A percentile compares a stretch with the other conserved stretches of the same genome.
Conservation (phyloP, 1,140 invertebrate genomes). For the Panagrolaimus sp. region DNA sequence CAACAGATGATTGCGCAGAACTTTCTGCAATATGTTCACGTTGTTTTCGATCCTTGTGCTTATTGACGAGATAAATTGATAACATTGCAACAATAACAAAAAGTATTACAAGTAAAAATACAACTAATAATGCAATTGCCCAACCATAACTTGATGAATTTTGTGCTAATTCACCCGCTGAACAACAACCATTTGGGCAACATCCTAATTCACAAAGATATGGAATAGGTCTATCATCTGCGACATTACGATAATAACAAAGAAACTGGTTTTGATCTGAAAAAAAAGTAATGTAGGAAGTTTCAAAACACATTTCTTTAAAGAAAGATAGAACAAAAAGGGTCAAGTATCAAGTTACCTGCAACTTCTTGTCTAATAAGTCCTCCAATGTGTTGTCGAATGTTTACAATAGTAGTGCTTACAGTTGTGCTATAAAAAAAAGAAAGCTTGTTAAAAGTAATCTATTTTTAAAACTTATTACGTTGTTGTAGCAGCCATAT, state of each 20-base stretch:
- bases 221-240: conserved; percentile 16
- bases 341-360: conserved; percentile 5
- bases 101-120: conserved; percentile 10
- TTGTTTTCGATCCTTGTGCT: conserved; percentile 17
- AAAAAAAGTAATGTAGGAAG: not conserved
- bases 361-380: conserved; percentile 20
- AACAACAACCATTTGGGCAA: conserved; percentile 20
- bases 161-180: conserved; percentile 16
- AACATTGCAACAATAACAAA: conserved; percentile 16
- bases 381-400: conserved; percentile 16
- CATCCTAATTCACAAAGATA: conserved; percentile 22
- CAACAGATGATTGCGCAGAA: conserved; percentile 12
- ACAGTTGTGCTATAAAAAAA: not conserved
- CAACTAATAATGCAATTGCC: conserved; percentile 20
- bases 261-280: conserved; percentile 17
- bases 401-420: conserved; percentile 1
- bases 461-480: not conserved
- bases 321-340: not conserved
- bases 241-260: conserved; percentile 22
- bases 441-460: not conserved
- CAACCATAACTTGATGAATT: conserved; percentile 12
- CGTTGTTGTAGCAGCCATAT: conserved; percentile 14
- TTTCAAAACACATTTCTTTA: too few species aligned
- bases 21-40: conserved; percentile 23
- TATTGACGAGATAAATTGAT: conserved; percentile 19